Evolutionary conservation across 2,888 invertebrate species (phyloP).

Genomic region (Philonicus albiceps): DNA sequence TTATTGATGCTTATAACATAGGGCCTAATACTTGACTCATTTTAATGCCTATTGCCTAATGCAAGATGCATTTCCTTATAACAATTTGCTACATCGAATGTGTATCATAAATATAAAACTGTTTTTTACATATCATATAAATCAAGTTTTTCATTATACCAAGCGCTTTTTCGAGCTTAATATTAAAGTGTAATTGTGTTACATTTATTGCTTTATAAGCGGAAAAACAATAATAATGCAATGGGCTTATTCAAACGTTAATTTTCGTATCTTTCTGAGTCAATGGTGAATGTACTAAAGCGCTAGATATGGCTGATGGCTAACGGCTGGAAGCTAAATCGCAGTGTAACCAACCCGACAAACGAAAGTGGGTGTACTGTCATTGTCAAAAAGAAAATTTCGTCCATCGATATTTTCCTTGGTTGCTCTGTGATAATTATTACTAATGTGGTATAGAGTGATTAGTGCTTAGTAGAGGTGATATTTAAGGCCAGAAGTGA

Average conservation of each 20-base stretch:
- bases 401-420: constrained; percentile 9
- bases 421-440: constrained; percentile 2
- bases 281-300: background rate
- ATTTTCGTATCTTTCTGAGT: background rate
- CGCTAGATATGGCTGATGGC: background rate
- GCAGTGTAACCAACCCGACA: background rate
- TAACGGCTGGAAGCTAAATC: background rate
- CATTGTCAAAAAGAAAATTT: constrained; percentile 31
- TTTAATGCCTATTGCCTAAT: no score
- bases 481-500: background rate
- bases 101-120: no score
- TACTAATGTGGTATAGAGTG: constrained; percentile 11
- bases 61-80: no score
- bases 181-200: no score
- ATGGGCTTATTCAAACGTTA: background rate
- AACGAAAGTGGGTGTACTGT: constrained; percentile 23
- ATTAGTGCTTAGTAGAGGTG: background rate
- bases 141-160: no score
- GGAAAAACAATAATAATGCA: background rate
- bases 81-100: no score
- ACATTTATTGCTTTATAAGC: no score
- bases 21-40: no score
- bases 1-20: no score
- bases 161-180: no score
- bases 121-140: no score